phyloP scores from a whole-genome alignment of 2,797 vertebrate genomes.

The Aldrovandia affinis region DNA sequence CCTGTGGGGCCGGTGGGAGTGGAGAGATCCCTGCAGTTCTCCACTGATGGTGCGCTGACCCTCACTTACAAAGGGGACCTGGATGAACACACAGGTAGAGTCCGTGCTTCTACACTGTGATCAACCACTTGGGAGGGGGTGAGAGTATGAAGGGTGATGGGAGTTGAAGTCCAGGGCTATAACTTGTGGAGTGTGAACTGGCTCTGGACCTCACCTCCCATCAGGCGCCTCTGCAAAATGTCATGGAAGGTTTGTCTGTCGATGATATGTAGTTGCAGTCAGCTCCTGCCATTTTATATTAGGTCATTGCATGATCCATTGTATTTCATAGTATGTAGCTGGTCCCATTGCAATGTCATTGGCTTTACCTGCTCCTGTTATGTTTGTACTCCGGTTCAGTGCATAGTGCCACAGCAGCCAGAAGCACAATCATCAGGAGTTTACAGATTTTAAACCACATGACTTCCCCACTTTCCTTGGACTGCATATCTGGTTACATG shows the following conservation, averaged over 20 bases:
- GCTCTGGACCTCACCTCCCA: not conserved
- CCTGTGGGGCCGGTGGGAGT: slow-evolving; percentile 70
- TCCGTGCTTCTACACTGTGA: not conserved
- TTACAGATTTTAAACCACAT: not conserved
- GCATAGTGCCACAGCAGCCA: not conserved
- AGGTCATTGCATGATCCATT: not conserved
- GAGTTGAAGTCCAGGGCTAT: not conserved
- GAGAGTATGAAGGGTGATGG: not conserved
- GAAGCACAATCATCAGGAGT: not conserved
- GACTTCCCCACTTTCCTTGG: not conserved
- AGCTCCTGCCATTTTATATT: not conserved
- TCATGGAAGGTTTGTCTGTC: not conserved
- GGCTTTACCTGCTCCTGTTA: not conserved
- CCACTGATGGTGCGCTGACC: slow-evolving; percentile 81
- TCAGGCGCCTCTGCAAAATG: not conserved
- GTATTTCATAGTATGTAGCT: not conserved
- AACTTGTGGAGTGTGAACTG: not conserved
- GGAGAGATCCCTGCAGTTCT: slow-evolving; percentile 80
- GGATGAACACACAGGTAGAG: slow-evolving; percentile 68
- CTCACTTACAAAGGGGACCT: slow-evolving; percentile 81
- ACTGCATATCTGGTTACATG: not conserved
- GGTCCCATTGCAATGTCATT: not conserved
- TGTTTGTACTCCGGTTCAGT: not conserved
- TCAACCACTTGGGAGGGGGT: not conserved
- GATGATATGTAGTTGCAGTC: not conserved